A percentile compares a stretch with the other conserved stretches of the same genome.
Conservation (phyloP, 2,888 invertebrate genomes). For the Blastobasis adustella region DNA sequence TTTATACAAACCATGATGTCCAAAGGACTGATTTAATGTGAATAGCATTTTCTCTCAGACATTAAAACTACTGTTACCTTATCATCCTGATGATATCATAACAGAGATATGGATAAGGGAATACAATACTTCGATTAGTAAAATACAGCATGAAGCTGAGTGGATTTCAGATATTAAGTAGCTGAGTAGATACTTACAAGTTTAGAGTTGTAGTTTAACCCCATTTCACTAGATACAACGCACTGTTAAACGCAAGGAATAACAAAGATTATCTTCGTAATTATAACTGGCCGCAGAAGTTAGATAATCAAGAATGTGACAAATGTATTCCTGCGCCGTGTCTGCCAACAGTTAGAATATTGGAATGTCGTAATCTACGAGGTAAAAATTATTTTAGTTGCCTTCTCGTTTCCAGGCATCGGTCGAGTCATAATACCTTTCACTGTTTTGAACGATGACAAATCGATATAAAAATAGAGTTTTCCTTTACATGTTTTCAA, state of each 20-base stretch:
- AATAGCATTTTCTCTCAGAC: constrained; percentile 5
- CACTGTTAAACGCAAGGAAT: neutral
- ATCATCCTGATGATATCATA: constrained; percentile 16
- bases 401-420: too few species aligned
- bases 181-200: constrained; percentile 1
- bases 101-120: constrained; percentile 16
- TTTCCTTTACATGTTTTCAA: too few species aligned
- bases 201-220: neutral
- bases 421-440: too few species aligned
- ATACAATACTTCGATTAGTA: neutral
- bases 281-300: neutral
- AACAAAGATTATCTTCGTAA: neutral
- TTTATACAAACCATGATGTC: constrained; percentile 18
- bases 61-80: constrained; percentile 7
- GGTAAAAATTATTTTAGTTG: neutral
- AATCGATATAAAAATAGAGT: too few species aligned
- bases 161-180: too few species aligned
- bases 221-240: neutral
- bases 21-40: constrained; percentile 6
- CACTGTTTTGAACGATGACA: too few species aligned
- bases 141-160: constrained; percentile 14
- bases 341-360: neutral
- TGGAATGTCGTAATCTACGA: neutral
- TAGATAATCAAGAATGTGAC: neutral
- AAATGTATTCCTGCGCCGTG: neutral